phyloP scores from a whole-genome alignment of 2,797 vertebrate species.

The Vespertilio murinus region DNA sequence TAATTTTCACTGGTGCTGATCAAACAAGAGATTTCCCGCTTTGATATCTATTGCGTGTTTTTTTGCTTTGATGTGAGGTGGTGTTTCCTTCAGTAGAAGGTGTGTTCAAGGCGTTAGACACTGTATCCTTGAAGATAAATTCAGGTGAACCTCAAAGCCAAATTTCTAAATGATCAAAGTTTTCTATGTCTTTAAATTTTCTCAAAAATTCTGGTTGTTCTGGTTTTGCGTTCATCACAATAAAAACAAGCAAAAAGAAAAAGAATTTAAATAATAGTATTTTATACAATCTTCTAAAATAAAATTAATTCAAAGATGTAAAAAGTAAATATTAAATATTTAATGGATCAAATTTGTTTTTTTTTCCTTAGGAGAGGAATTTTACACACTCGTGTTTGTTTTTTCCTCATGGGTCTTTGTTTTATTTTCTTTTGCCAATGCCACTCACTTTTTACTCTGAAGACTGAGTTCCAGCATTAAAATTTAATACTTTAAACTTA shows the following conservation, averaged over 20 bases:
- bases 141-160: not conserved
- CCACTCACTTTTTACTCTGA: not conserved
- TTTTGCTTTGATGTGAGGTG: conserved; percentile 15
- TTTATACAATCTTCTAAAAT: not conserved
- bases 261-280: not conserved
- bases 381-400: not conserved
- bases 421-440: not conserved
- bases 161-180: not conserved
- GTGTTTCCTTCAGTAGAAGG: not conserved
- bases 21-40: conserved; percentile 9
- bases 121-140: not conserved
- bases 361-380: not conserved
- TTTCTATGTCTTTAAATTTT: not conserved
- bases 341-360: not conserved
- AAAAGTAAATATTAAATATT: not conserved
- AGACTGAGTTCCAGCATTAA: conserved; percentile 29
- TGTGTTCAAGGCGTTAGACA: not conserved
- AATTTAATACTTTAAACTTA: conserved; percentile 29
- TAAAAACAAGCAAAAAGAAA: not conserved
- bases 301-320: not conserved
- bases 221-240: not conserved
- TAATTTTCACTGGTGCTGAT: conserved; percentile 15
- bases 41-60: conserved; percentile 1
- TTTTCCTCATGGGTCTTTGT: not conserved
- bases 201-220: not conserved